phyloP scores from a whole-genome alignment of 2,888 invertebrate genomes.

The Andrena haemorrhoa region DNA sequence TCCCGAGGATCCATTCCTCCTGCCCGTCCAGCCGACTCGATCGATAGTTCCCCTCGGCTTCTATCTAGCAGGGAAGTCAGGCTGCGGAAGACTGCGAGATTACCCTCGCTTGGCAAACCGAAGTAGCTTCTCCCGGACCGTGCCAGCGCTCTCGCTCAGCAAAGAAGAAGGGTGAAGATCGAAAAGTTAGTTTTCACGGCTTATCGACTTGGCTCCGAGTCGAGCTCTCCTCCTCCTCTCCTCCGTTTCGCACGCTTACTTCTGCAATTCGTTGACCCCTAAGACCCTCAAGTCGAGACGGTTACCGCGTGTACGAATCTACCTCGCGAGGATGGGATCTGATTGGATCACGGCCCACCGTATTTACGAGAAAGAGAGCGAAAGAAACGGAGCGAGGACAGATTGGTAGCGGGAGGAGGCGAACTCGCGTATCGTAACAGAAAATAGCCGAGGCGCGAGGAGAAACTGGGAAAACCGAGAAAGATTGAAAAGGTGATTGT shows the following conservation, averaged over 20 bases:
- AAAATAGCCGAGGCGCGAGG: too few relatives aligned
- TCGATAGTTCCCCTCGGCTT: background rate
- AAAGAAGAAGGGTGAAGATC: conserved; percentile 34
- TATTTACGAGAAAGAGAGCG: too few relatives aligned
- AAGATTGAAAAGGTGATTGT: conserved; percentile 2
- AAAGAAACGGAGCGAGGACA: too few relatives aligned
- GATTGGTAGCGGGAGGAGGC: too few relatives aligned
- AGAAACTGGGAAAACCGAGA: background rate
- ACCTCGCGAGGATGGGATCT: background rate
- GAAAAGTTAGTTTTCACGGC: conserved; percentile 50
- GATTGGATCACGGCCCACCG: background rate
- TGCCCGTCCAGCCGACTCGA: background rate
- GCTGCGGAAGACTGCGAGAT: conserved; percentile 19
- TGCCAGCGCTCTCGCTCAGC: background rate
- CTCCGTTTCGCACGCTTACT: background rate
- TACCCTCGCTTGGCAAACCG: conserved; percentile 12
- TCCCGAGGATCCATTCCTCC: background rate
- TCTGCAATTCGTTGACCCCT: conserved; percentile 10
- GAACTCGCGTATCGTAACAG: too few relatives aligned
- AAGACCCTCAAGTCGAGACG: background rate
- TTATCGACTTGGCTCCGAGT: conserved; percentile 40
- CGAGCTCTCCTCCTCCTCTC: background rate
- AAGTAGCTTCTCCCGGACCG: conserved; percentile 4
- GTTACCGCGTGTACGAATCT: background rate
- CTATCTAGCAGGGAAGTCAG: background rate